Base-by-base conservation (phyloP, 2,113 vertebrate species). In the Saimiri boliviensis region DNA sequence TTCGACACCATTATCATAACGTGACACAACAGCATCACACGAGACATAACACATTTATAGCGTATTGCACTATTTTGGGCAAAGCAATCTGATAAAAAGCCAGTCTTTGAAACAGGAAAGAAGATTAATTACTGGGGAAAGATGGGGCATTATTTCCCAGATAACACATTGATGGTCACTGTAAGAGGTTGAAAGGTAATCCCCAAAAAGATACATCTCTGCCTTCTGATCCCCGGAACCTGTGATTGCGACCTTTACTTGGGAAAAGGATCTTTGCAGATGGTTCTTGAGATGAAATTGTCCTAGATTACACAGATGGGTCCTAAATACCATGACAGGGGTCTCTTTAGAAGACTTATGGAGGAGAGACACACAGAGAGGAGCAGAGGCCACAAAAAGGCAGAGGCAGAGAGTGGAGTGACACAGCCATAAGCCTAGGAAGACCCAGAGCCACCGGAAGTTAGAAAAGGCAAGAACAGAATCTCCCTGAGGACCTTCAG, bases 311-410 rank as follows among this genome's bases (percentile, higher is more conserved):
- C 60, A 17, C n/a, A n/a, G 49, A 1, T 1, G 19, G 32, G 13
- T 11, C 47, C 25, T 56, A 3, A 20, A 83, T 32, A 6, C 30
- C 14, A 2, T 1, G 32, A 56, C 56, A 21, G 13, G 13, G 5
- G 25, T 74, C 73, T 30, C 23, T 19, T 4, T 10, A 8, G n/a
- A 60, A 74, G 40, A 83, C 5, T 0, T 5, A 6, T 30, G 25
- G 77, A 32, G 30, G 8, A 16, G 8, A 40, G 42, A 76, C 12
- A 45, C 71, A 74, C 23, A 74, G 73, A 30, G 23, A 90, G 37
- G 12, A 14, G 17, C 54, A n/a, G 27, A 10, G 21, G 13, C 7
- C 25, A 0, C 0, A 2, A 3, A 4, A 32, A 32, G 11, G n/a
- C 8, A 23, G 20, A 19, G 21, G 21, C 56, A 47, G 37, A n/a